Base-by-base conservation (phyloP, 2,113 vertebrate species). In the Xenotilapia flavipinnis region DNA sequence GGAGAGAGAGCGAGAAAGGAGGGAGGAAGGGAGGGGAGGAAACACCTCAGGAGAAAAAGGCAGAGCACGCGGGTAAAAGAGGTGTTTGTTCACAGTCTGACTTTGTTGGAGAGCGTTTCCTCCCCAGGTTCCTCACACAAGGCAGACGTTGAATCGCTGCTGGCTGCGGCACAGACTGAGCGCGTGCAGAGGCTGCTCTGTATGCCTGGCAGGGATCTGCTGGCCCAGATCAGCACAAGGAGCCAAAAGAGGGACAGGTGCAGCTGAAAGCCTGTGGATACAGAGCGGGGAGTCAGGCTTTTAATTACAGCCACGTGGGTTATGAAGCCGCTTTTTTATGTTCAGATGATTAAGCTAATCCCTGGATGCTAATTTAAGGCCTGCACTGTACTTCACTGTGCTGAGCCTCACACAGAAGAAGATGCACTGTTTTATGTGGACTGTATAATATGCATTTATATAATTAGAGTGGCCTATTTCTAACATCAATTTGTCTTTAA, bases 181-280 rank as follows among this genome's bases (percentile, higher is more conserved):
- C 91, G 79, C 54, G 87, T 91, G 94, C 94, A 86, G 90, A 26
- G 54, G 87, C 91, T 94, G 91, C 87, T 96, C 93, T 88, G 93
- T 95, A 95, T 95, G 87, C 94, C 90, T 70, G 90, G 93, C 93
- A 91, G 94, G 90, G 83, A 55, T 75, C 58, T 6, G 79, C 45
- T 88, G 91, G 1, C 91, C 94, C 93, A 94, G 91, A 94, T 91
- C 91, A 84, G 89, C 3, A 73, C 79, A 6, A 56, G 75, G 21
- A 80, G 88, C 93, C 93, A 87, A 90, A 86, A 26, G 87, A 92
- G 87, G 82, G 90, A 92, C 95, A 95, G 95, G 94, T 95, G 93
- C 94, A 90, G 91, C 85, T 80, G 87, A 82, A 89, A 86, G 88
- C 91, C 94, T 31, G 87, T 83, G 90, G 92, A 70, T 42, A 86